Conservation (phyloP, 2,797 vertebrate genomes). For the Hippocampus kuda region DNA sequence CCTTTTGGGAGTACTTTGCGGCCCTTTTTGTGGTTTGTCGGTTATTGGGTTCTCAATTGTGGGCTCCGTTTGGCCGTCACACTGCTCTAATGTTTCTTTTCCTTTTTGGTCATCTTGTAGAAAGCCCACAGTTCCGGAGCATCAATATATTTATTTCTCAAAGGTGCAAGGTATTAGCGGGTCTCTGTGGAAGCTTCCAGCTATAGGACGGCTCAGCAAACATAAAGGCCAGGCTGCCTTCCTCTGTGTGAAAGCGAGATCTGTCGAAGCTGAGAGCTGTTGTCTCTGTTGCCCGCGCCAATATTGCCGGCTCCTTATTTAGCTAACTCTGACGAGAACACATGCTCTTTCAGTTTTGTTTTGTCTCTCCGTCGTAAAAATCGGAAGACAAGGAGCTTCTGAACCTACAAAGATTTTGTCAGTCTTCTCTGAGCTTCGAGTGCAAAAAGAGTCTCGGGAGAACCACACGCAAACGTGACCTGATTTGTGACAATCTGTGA, state of each 20-base stretch:
- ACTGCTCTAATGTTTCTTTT: conserved; percentile 2
- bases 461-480: not conserved
- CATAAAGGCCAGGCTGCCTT: not conserved
- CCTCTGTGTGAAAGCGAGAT: not conserved
- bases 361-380: not conserved
- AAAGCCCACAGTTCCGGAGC: not conserved
- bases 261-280: not conserved
- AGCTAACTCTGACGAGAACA: not conserved
- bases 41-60: not conserved
- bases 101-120: not conserved
- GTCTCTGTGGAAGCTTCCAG: not conserved
- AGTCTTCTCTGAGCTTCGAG: not conserved
- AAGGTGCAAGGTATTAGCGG: not conserved
- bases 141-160: not conserved
- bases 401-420: not conserved
- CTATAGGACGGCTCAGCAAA: not conserved
- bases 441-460: not conserved
- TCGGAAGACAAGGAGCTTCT: not conserved
- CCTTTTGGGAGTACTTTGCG: not conserved
- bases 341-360: not conserved
- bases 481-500: conserved; percentile 1
- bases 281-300: not conserved
- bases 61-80: not conserved
- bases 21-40: not conserved
- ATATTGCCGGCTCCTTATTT: not conserved